phyloP scores from a whole-genome alignment of 2,113 vertebrate genomes.

The Donacobius atricapilla region DNA sequence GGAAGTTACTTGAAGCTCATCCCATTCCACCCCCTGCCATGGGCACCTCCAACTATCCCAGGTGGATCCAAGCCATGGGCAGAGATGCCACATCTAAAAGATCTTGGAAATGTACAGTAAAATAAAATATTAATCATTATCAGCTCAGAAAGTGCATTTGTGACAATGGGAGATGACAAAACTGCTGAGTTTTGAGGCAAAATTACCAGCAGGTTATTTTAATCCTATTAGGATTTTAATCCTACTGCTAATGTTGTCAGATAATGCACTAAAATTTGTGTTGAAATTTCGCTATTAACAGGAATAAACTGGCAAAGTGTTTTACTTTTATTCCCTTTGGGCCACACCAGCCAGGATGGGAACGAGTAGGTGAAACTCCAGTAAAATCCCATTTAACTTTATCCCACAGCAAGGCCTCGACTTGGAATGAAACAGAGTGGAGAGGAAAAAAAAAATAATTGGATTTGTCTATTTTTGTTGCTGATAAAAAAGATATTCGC shows the following conservation, averaged over 20 bases:
- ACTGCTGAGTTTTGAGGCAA: neutral
- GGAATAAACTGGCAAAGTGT: neutral
- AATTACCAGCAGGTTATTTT: neutral
- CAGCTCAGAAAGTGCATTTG: neutral
- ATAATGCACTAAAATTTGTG: rapidly evolving
- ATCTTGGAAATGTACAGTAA: neutral
- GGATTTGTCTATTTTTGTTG: neutral
- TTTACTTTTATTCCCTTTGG: neutral
- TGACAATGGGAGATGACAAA: neutral
- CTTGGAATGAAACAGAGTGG: neutral
- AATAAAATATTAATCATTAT: neutral
- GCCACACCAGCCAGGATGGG: neutral
- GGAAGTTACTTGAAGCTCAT: neutral
- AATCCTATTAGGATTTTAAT: neutral
- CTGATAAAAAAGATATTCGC: rapidly evolving
- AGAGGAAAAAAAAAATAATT: neutral
- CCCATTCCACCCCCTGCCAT: neutral
- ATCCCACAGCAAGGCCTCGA: neutral
- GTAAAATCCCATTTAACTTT: neutral
- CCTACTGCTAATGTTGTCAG: neutral
- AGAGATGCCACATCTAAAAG: neutral
- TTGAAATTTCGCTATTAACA: neutral
- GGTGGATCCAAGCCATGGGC: neutral
- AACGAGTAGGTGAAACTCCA: neutral
- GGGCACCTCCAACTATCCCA: neutral